phyloP scores from a whole-genome alignment of 2,888 invertebrate species.

The Cheiracanthium punctorium region DNA sequence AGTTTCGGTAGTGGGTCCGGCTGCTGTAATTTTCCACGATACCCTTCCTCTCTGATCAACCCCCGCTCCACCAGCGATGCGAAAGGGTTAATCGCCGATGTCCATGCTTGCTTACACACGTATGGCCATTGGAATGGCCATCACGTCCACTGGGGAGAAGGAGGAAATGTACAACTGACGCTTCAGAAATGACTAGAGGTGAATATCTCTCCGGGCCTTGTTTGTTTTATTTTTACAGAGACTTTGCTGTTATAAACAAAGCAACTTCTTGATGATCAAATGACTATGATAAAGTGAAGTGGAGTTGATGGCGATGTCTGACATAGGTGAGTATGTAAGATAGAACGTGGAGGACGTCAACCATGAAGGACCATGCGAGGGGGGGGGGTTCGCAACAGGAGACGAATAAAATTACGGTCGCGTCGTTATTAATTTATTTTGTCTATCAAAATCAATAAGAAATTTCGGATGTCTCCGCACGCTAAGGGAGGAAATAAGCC shows the following conservation, averaged over 20 bases:
- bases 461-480: not conserved
- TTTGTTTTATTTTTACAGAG: not conserved
- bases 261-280: not conserved
- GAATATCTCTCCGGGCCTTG: not conserved
- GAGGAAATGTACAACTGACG: not conserved
- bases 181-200: slow-evolving; percentile 1
- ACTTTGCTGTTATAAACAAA: slow-evolving; percentile 12
- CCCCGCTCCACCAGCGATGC: slow-evolving; percentile 51
- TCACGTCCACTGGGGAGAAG: slow-evolving; percentile 43
- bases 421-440: slow-evolving; percentile 1
- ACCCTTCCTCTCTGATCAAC: slow-evolving; percentile 13
- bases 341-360: slow-evolving; percentile 5
- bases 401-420: not conserved
- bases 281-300: not conserved
- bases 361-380: not conserved
- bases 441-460: not conserved
- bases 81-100: slow-evolving; percentile 56
- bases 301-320: not conserved
- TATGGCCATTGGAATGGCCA: slow-evolving; percentile 38
- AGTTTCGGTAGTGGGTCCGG: slow-evolving; percentile 9
- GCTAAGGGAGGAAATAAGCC: not conserved
- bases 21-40: not conserved
- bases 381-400: not conserved
- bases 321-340: slow-evolving; percentile 15
- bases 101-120: slow-evolving; percentile 18